Evolutionary conservation across 2,888 invertebrate genomes (phyloP).

Genomic region (Apodemia hepburni): DNA sequence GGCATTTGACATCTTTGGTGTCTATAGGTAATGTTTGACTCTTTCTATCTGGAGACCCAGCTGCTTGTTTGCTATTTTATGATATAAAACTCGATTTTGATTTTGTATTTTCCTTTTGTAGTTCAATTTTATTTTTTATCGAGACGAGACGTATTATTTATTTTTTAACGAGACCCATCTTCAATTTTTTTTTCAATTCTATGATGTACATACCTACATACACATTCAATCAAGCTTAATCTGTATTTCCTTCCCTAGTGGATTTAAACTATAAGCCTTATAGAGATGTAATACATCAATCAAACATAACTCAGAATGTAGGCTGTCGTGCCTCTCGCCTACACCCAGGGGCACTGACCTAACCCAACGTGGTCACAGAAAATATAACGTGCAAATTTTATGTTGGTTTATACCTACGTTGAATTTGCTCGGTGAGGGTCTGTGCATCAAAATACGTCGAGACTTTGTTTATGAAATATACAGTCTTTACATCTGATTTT

Average conservation of each 20-base stretch:
- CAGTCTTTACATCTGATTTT: no score
- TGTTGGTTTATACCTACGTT: not conserved
- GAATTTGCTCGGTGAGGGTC: not conserved
- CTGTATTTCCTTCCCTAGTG: not conserved
- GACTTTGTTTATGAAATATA: no score
- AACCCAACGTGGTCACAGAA: not conserved
- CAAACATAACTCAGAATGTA: conserved; percentile 1
- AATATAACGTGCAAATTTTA: not conserved
- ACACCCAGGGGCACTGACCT: conserved; percentile 6
- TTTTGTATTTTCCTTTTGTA: no score
- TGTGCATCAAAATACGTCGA: not conserved
- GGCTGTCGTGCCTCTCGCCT: conserved; percentile 2
- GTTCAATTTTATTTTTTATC: no score
- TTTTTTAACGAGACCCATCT: not conserved
- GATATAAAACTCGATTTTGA: no score
- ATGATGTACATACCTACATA: not conserved
- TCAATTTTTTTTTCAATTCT: not conserved
- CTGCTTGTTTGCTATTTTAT: no score
- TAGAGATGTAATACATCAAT: not conserved
- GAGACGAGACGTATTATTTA: no score
- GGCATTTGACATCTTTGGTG: no score
- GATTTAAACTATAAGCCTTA: not conserved
- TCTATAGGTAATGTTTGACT: no score
- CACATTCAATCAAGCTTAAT: not conserved
- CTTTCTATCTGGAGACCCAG: no score